Base-by-base conservation (phyloP, 2,888 invertebrate species). In the Luperina testacea region DNA sequence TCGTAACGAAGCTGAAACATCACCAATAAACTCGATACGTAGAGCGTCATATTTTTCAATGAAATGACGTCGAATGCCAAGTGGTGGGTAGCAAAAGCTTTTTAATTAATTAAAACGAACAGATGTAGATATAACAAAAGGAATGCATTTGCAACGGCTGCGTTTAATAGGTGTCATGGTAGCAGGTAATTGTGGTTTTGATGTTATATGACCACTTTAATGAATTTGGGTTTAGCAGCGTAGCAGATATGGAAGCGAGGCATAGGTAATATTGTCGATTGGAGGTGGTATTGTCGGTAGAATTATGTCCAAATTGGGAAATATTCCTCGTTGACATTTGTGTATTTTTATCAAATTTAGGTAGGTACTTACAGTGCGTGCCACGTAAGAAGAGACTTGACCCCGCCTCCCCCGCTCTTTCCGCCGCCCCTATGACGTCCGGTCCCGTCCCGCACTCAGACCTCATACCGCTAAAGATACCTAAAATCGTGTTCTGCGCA, bases 151-250 rank as follows among this genome's bases (percentile, higher is more conserved):
- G 75, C 64, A 78, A 51, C 13, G n/a, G 15, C 32, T 65, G 38
- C 17, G n/a, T 82, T 77, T 83, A 81, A 87, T 87, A 85, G 77
- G 61, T 51, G 11, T n/a, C 24, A 4, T 57, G 57, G 57, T 11
- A n/a, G 85, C 81, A 67, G 68, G 75, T 59, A 81, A 83, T 85
- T 82, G 77, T 69, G 76, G 78, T n/a, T 77, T 70, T 87, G 81
- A 88, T 88, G 86, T 83, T 86, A 86, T 81, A 63, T 77, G 78
- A 67, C 68, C 78, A 80, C 72, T 82, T 84, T 83, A 84, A 89
- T 89, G 85, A 79, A 68, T 87, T 89, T 65, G 38, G 15, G 42
- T 48, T 67, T 32, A 74, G 38, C 42, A 74, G 38, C 42, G 38
- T 42, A 59, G 51, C 17, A 32, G 38, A 45, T 71, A 27, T 32